Evolutionary conservation across 2,113 vertebrate genomes (phyloP).

Genomic region (Rhizomys pruinosus): DNA sequence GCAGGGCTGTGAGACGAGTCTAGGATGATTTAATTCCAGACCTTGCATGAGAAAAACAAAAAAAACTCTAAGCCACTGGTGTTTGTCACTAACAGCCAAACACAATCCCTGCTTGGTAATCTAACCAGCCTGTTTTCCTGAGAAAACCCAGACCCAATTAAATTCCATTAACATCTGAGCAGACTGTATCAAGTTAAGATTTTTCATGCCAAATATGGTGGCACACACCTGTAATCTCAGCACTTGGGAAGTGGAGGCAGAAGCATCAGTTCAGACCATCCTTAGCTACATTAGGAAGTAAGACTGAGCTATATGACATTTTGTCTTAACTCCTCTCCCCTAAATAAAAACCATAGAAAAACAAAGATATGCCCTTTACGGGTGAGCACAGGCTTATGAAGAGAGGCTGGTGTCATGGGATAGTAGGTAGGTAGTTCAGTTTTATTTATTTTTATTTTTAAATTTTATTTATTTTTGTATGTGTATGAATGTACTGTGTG

Average conservation of each 20-base stretch:
- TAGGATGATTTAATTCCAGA: constrained; percentile 33
- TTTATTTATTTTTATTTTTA: too few species aligned
- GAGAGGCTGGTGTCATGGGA: background rate
- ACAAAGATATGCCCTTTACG: background rate
- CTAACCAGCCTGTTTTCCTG: constrained; percentile 52
- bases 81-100: constrained; percentile 37
- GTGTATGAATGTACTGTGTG: too few species aligned
- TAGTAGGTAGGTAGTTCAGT: background rate
- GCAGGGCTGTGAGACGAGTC: background rate
- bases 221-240: background rate
- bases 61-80: constrained; percentile 25
- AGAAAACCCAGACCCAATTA: constrained; percentile 32
- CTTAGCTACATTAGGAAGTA: background rate
- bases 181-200: constrained; percentile 41
- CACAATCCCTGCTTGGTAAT: constrained; percentile 54
- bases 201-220: constrained; percentile 23
- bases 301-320: background rate
- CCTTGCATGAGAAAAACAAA: constrained; percentile 38
- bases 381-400: background rate
- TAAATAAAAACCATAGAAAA: background rate
- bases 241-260: background rate
- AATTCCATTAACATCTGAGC: constrained; percentile 3
- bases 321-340: background rate
- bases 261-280: background rate
- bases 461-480: too few species aligned